These are phyloP conservation scores for Aptenodytes patagonicus DNA, from an alignment of 2,113 vertebrate genomes.

Conservation along the genomic window DNA sequence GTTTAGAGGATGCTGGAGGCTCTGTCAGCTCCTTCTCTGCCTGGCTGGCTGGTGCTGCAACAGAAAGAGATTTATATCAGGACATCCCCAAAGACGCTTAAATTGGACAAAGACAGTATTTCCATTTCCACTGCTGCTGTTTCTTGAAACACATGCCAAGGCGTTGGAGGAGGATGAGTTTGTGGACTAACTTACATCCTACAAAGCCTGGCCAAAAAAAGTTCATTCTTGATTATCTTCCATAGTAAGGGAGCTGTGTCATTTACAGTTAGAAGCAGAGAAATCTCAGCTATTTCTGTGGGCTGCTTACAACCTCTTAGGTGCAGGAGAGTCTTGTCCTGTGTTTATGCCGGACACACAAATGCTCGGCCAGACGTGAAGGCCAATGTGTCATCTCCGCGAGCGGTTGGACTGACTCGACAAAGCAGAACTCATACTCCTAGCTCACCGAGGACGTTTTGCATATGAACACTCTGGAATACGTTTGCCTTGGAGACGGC, in stretches of 20 bases:
- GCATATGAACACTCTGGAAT: not conserved
- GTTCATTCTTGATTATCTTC: not conserved
- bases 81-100: not conserved
- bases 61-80: not conserved
- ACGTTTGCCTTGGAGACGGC: accelerated
- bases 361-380: not conserved
- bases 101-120: not conserved
- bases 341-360: not conserved
- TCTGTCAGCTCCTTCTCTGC: constrained; percentile 88
- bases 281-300: not conserved
- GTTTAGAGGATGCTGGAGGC: constrained; percentile 84
- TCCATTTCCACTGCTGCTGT: not conserved
- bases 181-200: not conserved
- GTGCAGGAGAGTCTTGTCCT: not conserved
- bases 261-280: not conserved
- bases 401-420: accelerated
- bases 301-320: not conserved
- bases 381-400: not conserved
- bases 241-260: not conserved
- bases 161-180: not conserved
- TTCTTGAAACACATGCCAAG: not conserved
- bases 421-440: not conserved
- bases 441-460: not conserved
- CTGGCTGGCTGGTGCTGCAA: constrained; percentile 81
- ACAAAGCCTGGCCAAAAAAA: not conserved